phyloP scores from a whole-genome alignment of 2,888 invertebrate genomes.

The Muschampia plurimacula region DNA sequence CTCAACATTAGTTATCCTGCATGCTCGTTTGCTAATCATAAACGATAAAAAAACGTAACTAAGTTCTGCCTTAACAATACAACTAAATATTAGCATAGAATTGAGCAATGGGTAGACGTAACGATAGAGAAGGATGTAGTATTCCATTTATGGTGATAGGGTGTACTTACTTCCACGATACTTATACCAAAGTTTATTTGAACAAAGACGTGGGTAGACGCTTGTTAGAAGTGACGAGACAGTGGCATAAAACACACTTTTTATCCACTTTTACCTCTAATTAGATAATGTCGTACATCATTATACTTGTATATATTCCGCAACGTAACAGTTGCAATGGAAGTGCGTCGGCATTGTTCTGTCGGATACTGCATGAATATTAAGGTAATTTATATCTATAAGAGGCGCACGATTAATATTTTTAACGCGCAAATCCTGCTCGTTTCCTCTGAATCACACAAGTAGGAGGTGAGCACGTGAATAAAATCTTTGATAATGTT shows the following conservation, averaged over 20 bases:
- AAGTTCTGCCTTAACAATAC: background rate
- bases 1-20: background rate
- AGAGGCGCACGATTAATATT: slow-evolving; percentile 61
- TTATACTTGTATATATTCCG: slow-evolving; percentile 20
- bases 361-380: slow-evolving; percentile 36
- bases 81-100: slow-evolving; percentile 11
- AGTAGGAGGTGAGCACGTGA: slow-evolving; percentile 53
- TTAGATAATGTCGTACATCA: slow-evolving; percentile 1
- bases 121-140: slow-evolving; percentile 17
- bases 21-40: too few relatives aligned
- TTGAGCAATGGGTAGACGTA: background rate
- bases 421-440: slow-evolving; percentile 58
- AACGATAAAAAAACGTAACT: slow-evolving; percentile 10
- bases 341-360: slow-evolving; percentile 29
- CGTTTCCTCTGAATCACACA: slow-evolving; percentile 46
- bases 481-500: slow-evolving; percentile 59
- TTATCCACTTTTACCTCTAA: slow-evolving; percentile 2
- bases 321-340: slow-evolving; percentile 19
- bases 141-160: slow-evolving; percentile 7
- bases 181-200: background rate
- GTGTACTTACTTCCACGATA: background rate
- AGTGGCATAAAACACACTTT: slow-evolving; percentile 2
- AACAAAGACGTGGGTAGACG: background rate
- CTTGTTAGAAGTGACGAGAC: slow-evolving; percentile 1
- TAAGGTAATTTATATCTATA: slow-evolving; percentile 44